Base-by-base conservation (phyloP, 1,140 invertebrate genomes). In the Charaxes varanes region DNA sequence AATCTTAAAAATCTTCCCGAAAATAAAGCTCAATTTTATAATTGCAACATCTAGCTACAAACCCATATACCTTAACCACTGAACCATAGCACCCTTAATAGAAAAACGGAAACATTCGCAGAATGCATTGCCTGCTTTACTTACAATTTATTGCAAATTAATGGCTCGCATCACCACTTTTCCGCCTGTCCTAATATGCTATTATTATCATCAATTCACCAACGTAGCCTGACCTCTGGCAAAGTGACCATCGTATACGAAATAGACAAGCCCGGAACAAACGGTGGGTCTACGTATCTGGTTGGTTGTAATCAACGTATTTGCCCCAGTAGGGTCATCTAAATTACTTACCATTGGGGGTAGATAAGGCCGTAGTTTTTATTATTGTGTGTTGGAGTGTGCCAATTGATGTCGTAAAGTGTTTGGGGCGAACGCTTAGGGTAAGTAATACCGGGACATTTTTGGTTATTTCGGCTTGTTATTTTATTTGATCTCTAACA, bases 311-410 rank as follows among this genome's bases (percentile, higher is more conserved):
- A 72, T 74, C 63, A 74, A 68, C 48, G 53, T 60, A 58, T 61
- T 43, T 36, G n/a, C 60, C 63, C 56, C 59, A 24, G 38, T 40
- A 44, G 66, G 60, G 50, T 55, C 66, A 66, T 73, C 65, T 51
- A 62, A 76, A 76, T 80, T 74, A 74, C 70, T 76, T 64, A 73
- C 48, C 40, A 53, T 46, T 53, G 49, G 70, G n/a, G 70, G 66
- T 49, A 66, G 71, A 77, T 76, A 69, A 68, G 50, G 57, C 62
- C 61, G n/a, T 52, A 67, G 65, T 77, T 70, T 73, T 78, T 76
- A 73, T 73, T 77, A 53, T 53, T 53, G 65, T 66, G 37, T 46
- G 41, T 51, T 58, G 52, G 44, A 61, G 42, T 66, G 62, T 54
- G 45, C 24, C 62, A 64, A 66, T 70, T 72, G 56, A 54, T 60